A percentile compares a stretch with the other conserved stretches of the same genome.
These are phyloP conservation scores for Anniella stebbinsi DNA, from an alignment of 2,797 vertebrate species.

Conservation along the genomic window DNA sequence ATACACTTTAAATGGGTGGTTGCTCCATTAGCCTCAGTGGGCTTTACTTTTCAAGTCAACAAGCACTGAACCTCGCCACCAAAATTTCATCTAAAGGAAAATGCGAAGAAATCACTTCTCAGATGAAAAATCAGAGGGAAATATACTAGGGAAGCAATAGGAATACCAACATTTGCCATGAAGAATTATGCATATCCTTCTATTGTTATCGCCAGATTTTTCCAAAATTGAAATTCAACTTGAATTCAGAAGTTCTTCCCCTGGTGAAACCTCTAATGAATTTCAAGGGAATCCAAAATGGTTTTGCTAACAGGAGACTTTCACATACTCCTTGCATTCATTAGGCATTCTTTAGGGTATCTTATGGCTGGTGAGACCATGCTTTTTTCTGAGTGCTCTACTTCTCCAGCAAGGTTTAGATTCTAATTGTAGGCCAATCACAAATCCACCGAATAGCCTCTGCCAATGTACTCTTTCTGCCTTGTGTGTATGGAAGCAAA, in stretches of 20 bases:
- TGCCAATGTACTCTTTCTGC: background rate
- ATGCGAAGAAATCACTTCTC: background rate
- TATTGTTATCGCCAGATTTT: background rate
- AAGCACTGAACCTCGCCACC: background rate
- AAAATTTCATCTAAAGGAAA: background rate
- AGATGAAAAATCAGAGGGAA: background rate
- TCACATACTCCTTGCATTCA: background rate
- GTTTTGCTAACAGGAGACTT: background rate
- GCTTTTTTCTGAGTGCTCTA: too few relatives aligned
- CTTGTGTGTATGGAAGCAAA: background rate
- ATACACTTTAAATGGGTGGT: background rate
- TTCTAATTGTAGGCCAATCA: background rate
- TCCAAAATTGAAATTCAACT: background rate
- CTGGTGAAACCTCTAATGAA: background rate
- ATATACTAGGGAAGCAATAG: background rate
- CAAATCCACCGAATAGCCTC: background rate
- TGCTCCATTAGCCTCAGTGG: background rate
- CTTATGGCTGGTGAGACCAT: background rate
- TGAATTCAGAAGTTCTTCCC: background rate
- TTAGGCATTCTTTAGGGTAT: background rate
- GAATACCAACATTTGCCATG: background rate
- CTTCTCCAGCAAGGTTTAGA: background rate
- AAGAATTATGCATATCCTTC: background rate
- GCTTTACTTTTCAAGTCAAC: background rate
- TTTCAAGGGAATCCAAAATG: background rate